Conservation (phyloP, 2,797 vertebrate genomes). For the Sebastiscus albofasciatus region DNA sequence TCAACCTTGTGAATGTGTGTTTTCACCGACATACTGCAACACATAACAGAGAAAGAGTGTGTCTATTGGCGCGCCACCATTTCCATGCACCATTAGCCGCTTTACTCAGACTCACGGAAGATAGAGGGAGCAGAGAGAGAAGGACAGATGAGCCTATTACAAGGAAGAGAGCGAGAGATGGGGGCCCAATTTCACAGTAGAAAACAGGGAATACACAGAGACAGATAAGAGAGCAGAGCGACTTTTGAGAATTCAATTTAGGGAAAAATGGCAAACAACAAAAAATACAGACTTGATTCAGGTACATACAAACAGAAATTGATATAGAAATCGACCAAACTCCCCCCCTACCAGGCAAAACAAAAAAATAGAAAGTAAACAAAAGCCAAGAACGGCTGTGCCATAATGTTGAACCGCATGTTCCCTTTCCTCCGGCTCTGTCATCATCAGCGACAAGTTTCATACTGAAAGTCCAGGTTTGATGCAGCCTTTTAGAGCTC, state of each 20-base stretch:
- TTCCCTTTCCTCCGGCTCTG: not conserved
- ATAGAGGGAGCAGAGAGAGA: conserved; percentile 45
- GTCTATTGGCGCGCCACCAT: conserved; percentile 59
- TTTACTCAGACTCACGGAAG: conserved; percentile 74
- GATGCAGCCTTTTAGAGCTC: not conserved
- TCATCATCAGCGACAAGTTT: not conserved
- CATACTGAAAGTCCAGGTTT: not conserved
- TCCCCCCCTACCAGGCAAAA: not conserved
- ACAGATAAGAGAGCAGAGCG: conserved; percentile 25
- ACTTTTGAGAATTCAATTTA: conserved; percentile 46
- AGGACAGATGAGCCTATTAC: conserved; percentile 69
- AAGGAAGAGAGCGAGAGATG: conserved; percentile 29
- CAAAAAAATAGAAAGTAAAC: conserved; percentile 2
- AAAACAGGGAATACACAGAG: conserved; percentile 23
- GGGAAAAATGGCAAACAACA: conserved; percentile 31
- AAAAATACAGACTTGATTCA: conserved; percentile 20
- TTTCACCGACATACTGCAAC: conserved; percentile 58
- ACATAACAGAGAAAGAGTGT: conserved; percentile 36
- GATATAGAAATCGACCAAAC: conserved; percentile 30
- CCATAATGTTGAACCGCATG: not conserved
- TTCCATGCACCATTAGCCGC: conserved; percentile 75
- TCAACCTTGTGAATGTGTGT: conserved; percentile 47
- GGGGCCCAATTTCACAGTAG: conserved; percentile 46
- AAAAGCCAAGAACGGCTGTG: not conserved
- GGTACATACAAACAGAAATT: conserved; percentile 16